phyloP scores from a whole-genome alignment of 2,888 invertebrate species.

The Drosophila anomelani region DNA sequence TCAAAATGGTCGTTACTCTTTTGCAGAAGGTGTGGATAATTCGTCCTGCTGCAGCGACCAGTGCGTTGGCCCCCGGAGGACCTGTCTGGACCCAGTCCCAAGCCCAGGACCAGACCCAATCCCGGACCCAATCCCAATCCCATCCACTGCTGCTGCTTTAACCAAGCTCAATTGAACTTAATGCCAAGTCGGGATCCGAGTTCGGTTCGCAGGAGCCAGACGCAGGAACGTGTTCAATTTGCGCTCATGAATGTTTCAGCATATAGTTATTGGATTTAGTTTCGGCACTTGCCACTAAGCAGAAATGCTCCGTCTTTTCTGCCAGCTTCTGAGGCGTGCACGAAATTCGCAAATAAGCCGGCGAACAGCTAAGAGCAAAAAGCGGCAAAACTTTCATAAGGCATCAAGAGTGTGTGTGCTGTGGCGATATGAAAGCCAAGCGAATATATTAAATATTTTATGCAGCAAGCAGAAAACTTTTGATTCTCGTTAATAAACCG shows the following conservation, averaged over 20 bases:
- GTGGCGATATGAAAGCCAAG: slow-evolving; percentile 26
- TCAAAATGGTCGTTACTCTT: slow-evolving; percentile 63
- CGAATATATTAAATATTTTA: slow-evolving; percentile 44
- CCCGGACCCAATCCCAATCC: slow-evolving; percentile 3
- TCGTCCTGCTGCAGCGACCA: slow-evolving; percentile 52
- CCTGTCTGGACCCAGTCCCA: slow-evolving; percentile 27
- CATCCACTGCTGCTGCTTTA: slow-evolving; percentile 1
- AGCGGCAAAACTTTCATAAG: slow-evolving; percentile 39
- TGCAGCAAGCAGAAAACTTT: slow-evolving; percentile 10
- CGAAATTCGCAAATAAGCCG: slow-evolving; percentile 69
- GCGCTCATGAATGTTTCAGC: slow-evolving; percentile 79
- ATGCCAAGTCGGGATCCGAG: slow-evolving; percentile 49
- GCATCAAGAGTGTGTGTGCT: slow-evolving; percentile 17
- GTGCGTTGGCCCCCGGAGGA: slow-evolving; percentile 70
- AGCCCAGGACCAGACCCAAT: not conserved
- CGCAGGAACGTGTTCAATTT: slow-evolving; percentile 76
- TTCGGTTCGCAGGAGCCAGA: slow-evolving; percentile 37
- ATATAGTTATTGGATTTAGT: slow-evolving; percentile 76
- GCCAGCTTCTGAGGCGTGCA: slow-evolving; percentile 59
- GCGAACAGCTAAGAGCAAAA: slow-evolving; percentile 3
- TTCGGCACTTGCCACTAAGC: slow-evolving; percentile 75
- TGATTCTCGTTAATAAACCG: slow-evolving; percentile 37
- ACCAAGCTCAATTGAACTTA: slow-evolving; percentile 65
- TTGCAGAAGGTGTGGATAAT: slow-evolving; percentile 70
- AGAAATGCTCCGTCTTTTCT: slow-evolving; percentile 43